Evolutionary conservation across 2,113 vertebrate genomes (phyloP).

Genomic region (Austrofundulus limnaeus): DNA sequence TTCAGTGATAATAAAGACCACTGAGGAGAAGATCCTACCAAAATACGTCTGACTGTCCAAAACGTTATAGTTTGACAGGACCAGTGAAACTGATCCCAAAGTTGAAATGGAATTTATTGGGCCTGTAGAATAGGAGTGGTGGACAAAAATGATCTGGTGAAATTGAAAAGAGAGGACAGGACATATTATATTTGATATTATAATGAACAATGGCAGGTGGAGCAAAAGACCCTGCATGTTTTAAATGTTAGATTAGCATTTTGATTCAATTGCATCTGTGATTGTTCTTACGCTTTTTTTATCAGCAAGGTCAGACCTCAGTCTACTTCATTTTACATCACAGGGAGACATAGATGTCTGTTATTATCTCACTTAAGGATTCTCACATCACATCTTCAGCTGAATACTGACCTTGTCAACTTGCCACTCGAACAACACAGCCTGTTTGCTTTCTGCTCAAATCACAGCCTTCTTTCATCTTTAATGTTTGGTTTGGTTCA

Average conservation of each 20-base stretch:
- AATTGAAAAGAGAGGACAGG: constrained; percentile 2
- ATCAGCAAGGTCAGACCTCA: constrained; percentile 34
- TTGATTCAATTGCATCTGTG: constrained; percentile 5
- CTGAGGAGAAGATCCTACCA: too few relatives aligned
- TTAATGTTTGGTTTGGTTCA: constrained; percentile 21
- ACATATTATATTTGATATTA: not conserved
- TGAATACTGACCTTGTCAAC: constrained; percentile 15
- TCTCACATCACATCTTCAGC: not conserved
- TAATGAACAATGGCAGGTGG: not conserved
- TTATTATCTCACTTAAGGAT: constrained; percentile 15
- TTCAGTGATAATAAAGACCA: not conserved
- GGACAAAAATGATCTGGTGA: not conserved
- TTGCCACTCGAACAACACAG: not conserved
- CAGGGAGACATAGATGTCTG: constrained; percentile 6
- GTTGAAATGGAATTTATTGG: not conserved
- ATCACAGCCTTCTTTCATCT: not conserved
- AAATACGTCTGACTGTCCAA: too few relatives aligned
- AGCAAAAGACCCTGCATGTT: constrained; percentile 9
- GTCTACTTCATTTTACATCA: constrained; percentile 6
- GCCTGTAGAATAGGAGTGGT: not conserved
- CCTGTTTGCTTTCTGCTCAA: not conserved
- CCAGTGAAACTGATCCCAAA: not conserved
- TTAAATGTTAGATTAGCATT: constrained; percentile 35
- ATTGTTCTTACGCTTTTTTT: constrained; percentile 22
- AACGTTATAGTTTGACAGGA: too few relatives aligned